Conservation (phyloP, 2,113 vertebrate genomes). For the Saiga tatarica region DNA sequence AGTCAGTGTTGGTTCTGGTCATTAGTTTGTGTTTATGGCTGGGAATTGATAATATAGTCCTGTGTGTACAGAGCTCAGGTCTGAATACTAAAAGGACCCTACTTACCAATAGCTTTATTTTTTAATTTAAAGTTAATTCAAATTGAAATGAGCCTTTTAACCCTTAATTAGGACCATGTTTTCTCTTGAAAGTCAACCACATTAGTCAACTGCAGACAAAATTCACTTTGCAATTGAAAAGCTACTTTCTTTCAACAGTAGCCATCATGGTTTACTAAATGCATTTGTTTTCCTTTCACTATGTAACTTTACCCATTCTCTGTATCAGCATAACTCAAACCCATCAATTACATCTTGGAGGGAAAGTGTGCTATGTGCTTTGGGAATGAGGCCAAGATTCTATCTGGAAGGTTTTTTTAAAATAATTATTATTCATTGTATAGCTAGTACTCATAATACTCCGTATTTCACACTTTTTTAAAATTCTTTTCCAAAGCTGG, state of each 20-base stretch:
- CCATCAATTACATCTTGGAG: slow-evolving; percentile 56
- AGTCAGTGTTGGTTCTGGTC: neutral
- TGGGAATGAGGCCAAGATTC: neutral
- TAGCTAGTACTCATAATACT: neutral
- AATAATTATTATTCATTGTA: slow-evolving; percentile 7
- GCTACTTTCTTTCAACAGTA: slow-evolving; percentile 65
- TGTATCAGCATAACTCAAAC: slow-evolving; percentile 43
- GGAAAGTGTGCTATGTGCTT: slow-evolving; percentile 33
- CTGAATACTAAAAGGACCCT: slow-evolving; percentile 73
- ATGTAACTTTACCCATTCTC: slow-evolving; percentile 57
- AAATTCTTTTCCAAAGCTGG: neutral
- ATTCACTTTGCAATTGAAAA: slow-evolving; percentile 70
- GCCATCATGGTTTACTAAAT: slow-evolving; percentile 43
- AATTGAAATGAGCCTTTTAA: slow-evolving; percentile 76
- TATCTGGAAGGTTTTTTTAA: neutral
- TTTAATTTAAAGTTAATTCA: slow-evolving; percentile 78
- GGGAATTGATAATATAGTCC: slow-evolving; percentile 62
- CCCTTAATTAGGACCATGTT: slow-evolving; percentile 66
- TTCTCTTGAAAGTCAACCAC: slow-evolving; percentile 68
- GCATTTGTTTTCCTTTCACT: slow-evolving; percentile 72
- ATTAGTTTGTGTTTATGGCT: slow-evolving; percentile 72
- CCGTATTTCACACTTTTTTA: neutral
- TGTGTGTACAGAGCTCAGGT: neutral
- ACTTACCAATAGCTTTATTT: slow-evolving; percentile 74
- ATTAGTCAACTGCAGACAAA: slow-evolving; percentile 72